These are phyloP conservation scores for Melangyna quadrimaculata DNA, from an alignment of 2,888 invertebrate species.

Conservation along the genomic window DNA sequence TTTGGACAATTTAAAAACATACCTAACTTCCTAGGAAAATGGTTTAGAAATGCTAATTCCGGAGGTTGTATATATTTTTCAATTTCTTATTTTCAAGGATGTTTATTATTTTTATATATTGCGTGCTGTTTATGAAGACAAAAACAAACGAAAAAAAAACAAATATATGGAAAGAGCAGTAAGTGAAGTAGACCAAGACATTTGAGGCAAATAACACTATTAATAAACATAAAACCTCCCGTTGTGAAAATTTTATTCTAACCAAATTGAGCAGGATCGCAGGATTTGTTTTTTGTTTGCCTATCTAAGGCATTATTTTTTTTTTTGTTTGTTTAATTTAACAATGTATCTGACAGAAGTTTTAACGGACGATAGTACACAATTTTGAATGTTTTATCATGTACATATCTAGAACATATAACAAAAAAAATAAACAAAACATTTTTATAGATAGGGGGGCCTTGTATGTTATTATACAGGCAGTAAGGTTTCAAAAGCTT, in stretches of 20 bases:
- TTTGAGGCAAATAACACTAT: slow-evolving; percentile 36
- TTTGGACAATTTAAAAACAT: slow-evolving; percentile 50
- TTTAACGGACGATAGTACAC: neutral
- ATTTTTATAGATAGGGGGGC: too few species aligned
- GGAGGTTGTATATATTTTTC: slow-evolving; percentile 34
- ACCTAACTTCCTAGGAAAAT: slow-evolving; percentile 35
- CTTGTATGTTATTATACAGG: too few species aligned
- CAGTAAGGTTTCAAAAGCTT: too few species aligned
- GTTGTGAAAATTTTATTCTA: slow-evolving; percentile 17
- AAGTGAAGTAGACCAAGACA: slow-evolving; percentile 3
- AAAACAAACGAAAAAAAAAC: neutral
- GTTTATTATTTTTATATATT: slow-evolving; percentile 26
- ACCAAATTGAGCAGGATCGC: slow-evolving; percentile 22
- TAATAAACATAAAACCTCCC: slow-evolving; percentile 46
- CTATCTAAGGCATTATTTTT: neutral
- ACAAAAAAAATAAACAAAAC: too few species aligned
- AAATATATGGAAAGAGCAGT: neutral
- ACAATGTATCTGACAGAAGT: neutral
- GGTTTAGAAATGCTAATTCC: slow-evolving; percentile 54
- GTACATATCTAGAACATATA: too few species aligned
- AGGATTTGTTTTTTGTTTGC: neutral
- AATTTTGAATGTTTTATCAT: too few species aligned
- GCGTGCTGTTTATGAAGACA: slow-evolving; percentile 30
- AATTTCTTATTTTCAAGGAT: slow-evolving; percentile 41
- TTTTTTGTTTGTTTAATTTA: neutral